These are phyloP conservation scores for Drosophila kokeensis DNA, from an alignment of 2,888 invertebrate species.

Conservation along the genomic window DNA sequence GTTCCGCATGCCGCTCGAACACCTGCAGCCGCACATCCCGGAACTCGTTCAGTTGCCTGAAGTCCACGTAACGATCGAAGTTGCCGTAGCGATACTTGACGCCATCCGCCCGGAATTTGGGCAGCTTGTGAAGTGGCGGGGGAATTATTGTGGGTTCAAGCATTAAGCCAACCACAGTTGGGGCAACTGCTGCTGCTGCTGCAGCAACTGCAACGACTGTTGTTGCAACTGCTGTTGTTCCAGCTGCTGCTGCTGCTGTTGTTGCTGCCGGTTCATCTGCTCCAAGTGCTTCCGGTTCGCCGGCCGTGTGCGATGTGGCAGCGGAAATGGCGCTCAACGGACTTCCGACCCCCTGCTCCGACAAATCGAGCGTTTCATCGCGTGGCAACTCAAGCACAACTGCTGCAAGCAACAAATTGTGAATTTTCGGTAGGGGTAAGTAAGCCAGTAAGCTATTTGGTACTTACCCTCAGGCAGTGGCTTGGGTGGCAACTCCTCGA, in stretches of 20 bases:
- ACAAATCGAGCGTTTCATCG: conserved; percentile 81
- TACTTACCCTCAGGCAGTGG: conserved; percentile 72
- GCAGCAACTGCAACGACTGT: not conserved
- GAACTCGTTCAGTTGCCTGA: conserved; percentile 93
- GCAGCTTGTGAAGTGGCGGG: conserved; percentile 62
- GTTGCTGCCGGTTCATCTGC: conserved; percentile 31
- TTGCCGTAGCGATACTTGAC: conserved; percentile 97
- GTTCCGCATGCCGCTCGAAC: conserved; percentile 91
- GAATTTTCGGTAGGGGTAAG: not conserved
- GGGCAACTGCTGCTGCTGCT: not conserved
- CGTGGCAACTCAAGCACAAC: conserved; percentile 68
- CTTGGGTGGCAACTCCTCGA: conserved; percentile 82
- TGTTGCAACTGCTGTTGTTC: conserved; percentile 12
- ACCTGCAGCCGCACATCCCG: conserved; percentile 93
- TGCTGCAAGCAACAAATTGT: not conserved
- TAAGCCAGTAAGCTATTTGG: not conserved
- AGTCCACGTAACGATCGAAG: conserved; percentile 98
- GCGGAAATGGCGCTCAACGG: conserved; percentile 78
- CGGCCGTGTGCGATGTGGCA: conserved; percentile 68
- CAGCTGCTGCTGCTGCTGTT: conserved; percentile 9
- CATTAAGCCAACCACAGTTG: conserved; percentile 30
- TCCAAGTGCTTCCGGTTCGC: conserved; percentile 70
- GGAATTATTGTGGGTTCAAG: conserved; percentile 65
- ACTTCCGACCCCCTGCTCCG: conserved; percentile 71
- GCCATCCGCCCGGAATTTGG: conserved; percentile 90